Conservation (phyloP, 2,113 vertebrate species). For the Cyphotilapia sp. region DNA sequence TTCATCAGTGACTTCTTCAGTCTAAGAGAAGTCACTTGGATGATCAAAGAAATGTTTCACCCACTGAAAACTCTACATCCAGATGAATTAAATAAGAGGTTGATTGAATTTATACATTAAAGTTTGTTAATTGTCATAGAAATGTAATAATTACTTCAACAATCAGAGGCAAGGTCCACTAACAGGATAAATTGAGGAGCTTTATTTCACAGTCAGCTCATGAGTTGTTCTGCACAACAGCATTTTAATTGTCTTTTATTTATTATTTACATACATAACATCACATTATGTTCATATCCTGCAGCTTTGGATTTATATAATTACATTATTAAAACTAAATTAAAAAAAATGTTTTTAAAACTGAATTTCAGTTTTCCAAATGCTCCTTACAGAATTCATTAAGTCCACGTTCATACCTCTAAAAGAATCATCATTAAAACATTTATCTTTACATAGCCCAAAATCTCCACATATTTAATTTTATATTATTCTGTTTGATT, state of each 20-base stretch:
- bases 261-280: not conserved
- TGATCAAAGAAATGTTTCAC: not conserved
- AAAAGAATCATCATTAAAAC: not conserved
- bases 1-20: not conserved
- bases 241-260: not conserved
- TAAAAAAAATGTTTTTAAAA: accelerated
- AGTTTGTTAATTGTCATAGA: not conserved
- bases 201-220: not conserved
- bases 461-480: not conserved
- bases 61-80: not conserved
- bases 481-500: not conserved
- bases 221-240: not conserved
- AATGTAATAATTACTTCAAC: not conserved
- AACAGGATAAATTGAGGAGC: not conserved
- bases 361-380: not conserved
- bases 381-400: not conserved
- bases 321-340: not conserved
- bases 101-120: not conserved
- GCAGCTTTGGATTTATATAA: not conserved
- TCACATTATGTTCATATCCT: not conserved
- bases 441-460: not conserved
- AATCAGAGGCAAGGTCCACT: not conserved
- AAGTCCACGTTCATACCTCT: not conserved
- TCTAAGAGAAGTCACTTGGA: not conserved
- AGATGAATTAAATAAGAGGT: not conserved